These are phyloP conservation scores for Zaprionus kolodkinae DNA, from an alignment of 1,140 invertebrate species.

Conservation along the genomic window DNA sequence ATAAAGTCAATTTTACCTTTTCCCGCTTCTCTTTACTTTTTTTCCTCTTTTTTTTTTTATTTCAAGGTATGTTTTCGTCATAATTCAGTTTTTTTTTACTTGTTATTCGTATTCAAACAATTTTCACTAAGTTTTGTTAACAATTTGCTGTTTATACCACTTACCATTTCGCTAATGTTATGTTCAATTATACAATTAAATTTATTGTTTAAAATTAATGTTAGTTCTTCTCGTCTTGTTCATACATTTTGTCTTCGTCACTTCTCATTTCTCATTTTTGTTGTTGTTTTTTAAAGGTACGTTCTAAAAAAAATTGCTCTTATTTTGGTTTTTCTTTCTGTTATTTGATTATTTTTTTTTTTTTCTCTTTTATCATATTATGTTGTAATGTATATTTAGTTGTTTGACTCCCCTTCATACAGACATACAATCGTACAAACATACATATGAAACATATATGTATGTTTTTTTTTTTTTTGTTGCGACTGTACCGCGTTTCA, in stretches of 20 bases:
- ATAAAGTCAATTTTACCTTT: constrained; percentile 67
- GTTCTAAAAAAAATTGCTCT: constrained; percentile 69
- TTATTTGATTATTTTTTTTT: background rate
- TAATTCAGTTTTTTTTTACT: constrained; percentile 29
- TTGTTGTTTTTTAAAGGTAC: constrained; percentile 65
- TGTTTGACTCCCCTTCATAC: constrained; percentile 18
- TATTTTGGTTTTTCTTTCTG: constrained; percentile 10
- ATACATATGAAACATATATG: constrained; percentile 17
- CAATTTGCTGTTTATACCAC: constrained; percentile 62
- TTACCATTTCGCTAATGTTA: constrained; percentile 62
- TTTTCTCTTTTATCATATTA: constrained; percentile 30
- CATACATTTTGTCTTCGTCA: constrained; percentile 19
- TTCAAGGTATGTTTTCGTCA: constrained; percentile 16
- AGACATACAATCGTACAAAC: background rate
- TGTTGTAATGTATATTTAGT: constrained; percentile 46
- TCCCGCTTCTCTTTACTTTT: background rate
- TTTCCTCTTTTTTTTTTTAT: background rate
- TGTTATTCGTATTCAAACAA: constrained; percentile 44
- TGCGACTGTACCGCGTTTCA: constrained; percentile 24
- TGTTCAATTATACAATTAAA: constrained; percentile 71
- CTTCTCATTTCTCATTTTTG: constrained; percentile 19
- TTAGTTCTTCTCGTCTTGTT: constrained; percentile 52
- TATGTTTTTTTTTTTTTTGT: constrained; percentile 36
- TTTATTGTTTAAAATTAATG: constrained; percentile 75
- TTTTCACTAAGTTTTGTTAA: constrained; percentile 67